Base-by-base conservation (phyloP, 2,113 vertebrate species). In the Cyrtonyx montezumae region DNA sequence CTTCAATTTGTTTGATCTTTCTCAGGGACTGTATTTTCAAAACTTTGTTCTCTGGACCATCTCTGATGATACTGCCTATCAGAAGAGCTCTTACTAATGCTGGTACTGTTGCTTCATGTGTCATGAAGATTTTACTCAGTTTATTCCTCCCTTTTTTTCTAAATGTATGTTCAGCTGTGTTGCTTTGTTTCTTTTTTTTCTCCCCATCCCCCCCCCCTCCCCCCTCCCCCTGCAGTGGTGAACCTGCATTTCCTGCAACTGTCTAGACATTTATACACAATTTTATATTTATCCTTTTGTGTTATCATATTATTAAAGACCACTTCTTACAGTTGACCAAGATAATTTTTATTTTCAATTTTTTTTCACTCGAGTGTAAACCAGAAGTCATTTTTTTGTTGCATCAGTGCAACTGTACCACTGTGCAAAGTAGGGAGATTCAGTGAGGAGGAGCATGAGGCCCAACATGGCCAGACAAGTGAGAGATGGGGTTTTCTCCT, bases 81-180 rank as follows among this genome's bases (percentile, higher is more conserved):
- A 48, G 62, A 80, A 43, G 10, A 43, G 20, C 2, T 5, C 3
- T 30, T 37, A 48, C 5, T 7, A 48, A 37, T 8, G 65, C 7
- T 0, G 5, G 61, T 21, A 86, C 1, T 2, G 26, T 22, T 46
- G 3, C 2, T 83, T 62, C 37, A 5, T 11, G 17, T 26, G 5
- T 22, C 25, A 16, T n/a, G 18, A 8, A 78, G 3, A 23, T 59
- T 74, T 61, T 8, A 56, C 17, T 66, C 6, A 28, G 2, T 37
- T 73, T 76, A 8, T 21, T 26, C 4, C 3, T 75, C 5, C 23
- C 28, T 32, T 32, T 55, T 55, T 51, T 77, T 65, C 22, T 67
- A 46, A 12, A 46, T 11, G 28, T 2, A 5, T 30, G 13, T 0
- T 48, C 13, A 23, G 0, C 6, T 22, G 11, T 18, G 18, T 23